Evolutionary conservation across 2,797 vertebrate genomes (phyloP), one percentile per base, ranked within the genome.

Genomic region (Malacoraja senta): DNA sequence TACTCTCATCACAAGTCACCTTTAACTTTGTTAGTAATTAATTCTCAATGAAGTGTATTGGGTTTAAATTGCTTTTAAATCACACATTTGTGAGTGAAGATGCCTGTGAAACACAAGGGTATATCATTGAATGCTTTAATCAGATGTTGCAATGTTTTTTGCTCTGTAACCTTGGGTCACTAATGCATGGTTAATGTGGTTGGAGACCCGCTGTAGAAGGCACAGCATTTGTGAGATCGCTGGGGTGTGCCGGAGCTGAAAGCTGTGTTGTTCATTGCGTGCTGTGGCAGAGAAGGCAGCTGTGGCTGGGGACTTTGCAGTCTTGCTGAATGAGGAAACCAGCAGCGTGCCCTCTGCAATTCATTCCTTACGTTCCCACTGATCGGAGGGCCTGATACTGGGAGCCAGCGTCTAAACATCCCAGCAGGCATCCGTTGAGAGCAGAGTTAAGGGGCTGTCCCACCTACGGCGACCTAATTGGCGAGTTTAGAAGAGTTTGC

Each of bases 21-120:
- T 88, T 65, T 88, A 88, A 88, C 61, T 68, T 53, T 88, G 84
- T 65, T 68, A 88, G 58, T 86, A 63, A 86, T 86, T 68, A 88
- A 88, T 88, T 63, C 84, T 63, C 61, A 88, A 35, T 88, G 84
- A 68, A 68, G 7, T 65, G 1, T 35, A 68, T 32, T 88, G n/a
- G 15, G 63, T 88, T 88, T 88, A 68, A 88, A 68, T 88, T 32
- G 63, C 63, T 68, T 86, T 35, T 88, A 88, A 88, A 68, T 68
- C 61, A 35, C 63, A 68, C 84, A 68, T 88, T 88, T 88, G 65
- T 68, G 68, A 68, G 63, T 88, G 61, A 88, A 88, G 61, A 68
- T 88, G 84, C 21, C 84, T 88, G 61, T 65, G 63, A 88, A 88
- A 35, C 84, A 88, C 84, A 68, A 7, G 63, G 61, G 84, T 68